Conservation (phyloP, 35 echinoderm and acorn worm genomes). For the Patiria miniata region DNA sequence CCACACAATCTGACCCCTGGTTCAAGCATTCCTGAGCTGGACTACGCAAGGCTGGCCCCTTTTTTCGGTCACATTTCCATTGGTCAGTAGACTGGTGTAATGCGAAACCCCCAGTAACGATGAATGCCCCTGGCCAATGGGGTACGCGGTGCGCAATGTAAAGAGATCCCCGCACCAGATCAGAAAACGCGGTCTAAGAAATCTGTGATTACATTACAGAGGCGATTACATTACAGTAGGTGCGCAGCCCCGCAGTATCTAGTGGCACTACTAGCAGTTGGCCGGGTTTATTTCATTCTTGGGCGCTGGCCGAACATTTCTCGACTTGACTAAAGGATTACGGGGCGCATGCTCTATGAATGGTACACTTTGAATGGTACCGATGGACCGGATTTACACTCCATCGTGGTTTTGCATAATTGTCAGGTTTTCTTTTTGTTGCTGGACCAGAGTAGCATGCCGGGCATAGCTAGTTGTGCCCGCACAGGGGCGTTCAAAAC, state of each 20-base stretch:
- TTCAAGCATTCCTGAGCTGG: background rate
- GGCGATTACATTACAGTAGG: too few species aligned
- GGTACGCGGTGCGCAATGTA: too few species aligned
- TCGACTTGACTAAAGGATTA: conserved; percentile 22
- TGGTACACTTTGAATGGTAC: background rate
- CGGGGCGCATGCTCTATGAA: conserved; percentile 18
- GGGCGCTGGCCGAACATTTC: conserved; percentile 18
- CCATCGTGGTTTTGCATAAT: conserved; percentile 21
- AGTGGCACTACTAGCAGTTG: too few species aligned
- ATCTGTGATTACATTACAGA: too few species aligned
- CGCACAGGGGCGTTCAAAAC: conserved; percentile 13
- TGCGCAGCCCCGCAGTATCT: too few species aligned
- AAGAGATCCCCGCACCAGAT: too few species aligned
- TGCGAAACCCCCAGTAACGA: background rate
- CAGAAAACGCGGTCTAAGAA: too few species aligned
- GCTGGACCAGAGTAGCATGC: background rate
- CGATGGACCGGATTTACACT: background rate
- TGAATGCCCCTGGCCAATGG: background rate
- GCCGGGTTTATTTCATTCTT: background rate
- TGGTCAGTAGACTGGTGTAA: conserved; percentile 4
- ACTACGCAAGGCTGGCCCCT: background rate
- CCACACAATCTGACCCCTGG: background rate
- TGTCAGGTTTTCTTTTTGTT: background rate
- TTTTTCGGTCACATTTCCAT: background rate
- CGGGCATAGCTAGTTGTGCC: conserved; percentile 9